Evolutionary conservation across 1,140 invertebrate species (phyloP).

Genomic region (Brachionus koreanus): DNA sequence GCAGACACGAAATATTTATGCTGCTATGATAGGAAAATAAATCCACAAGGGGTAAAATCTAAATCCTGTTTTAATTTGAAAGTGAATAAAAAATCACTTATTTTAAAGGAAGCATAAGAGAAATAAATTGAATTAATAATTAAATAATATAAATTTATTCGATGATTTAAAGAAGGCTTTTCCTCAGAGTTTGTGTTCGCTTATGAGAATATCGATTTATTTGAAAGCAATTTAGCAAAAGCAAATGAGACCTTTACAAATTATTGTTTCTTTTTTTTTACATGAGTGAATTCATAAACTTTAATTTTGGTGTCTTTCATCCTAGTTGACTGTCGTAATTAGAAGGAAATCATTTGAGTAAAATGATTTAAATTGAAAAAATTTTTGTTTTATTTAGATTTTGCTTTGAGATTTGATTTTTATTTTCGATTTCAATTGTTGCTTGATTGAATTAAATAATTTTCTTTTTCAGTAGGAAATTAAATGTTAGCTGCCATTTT

Average conservation of each 20-base stretch:
- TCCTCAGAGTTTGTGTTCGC: not conserved
- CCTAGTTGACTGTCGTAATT: not conserved
- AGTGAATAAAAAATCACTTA: not conserved
- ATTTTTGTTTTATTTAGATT: not conserved
- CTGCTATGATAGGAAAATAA: not conserved
- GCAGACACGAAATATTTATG: not conserved
- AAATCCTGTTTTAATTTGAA: slow-evolving; percentile 2
- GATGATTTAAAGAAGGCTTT: slow-evolving; percentile 21
- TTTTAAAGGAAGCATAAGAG: slow-evolving; percentile 15
- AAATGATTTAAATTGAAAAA: not conserved
- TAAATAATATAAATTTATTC: slow-evolving; percentile 10
- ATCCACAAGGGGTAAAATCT: not conserved
- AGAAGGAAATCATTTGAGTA: slow-evolving; percentile 32
- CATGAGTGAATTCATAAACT: not conserved
- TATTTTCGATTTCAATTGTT: not conserved
- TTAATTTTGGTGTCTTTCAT: not conserved
- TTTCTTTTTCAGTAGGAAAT: not conserved
- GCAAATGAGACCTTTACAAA: not conserved
- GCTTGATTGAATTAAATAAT: not conserved
- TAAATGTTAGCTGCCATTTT: slow-evolving; percentile 11
- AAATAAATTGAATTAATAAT: slow-evolving; percentile 20
- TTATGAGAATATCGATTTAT: slow-evolving; percentile 24
- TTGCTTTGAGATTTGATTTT: not conserved
- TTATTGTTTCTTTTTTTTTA: slow-evolving; percentile 1
- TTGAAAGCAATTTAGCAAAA: not conserved